A percentile compares a stretch with the other conserved stretches of the same genome.
These are phyloP conservation scores for Operophtera brumata DNA, from an alignment of 2,888 invertebrate species.

Conservation along the genomic window DNA sequence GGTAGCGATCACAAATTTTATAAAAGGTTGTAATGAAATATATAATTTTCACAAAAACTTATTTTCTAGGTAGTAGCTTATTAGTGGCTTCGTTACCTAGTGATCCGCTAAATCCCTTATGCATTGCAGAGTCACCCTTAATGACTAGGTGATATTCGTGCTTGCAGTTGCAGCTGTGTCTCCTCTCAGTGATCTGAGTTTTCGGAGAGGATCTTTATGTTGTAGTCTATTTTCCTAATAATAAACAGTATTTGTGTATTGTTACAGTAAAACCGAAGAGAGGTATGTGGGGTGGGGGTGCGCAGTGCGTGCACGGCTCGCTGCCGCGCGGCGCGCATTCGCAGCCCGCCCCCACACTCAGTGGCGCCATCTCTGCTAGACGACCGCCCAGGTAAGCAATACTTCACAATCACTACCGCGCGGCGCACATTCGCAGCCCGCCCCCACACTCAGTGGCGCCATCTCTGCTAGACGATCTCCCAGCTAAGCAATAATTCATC, in stretches of 20 bases:
- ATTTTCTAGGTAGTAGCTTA: no score
- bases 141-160: no score
- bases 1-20: no score
- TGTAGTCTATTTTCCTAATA: no score
- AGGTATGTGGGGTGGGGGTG: conserved; percentile 79
- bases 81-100: no score
- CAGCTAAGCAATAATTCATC: conserved; percentile 47
- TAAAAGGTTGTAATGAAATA: no score
- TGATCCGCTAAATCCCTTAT: no score
- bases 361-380: conserved; percentile 74
- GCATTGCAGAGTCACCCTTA: no score
- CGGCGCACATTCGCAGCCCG: conserved; percentile 68
- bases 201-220: no score
- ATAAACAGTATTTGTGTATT: background rate
- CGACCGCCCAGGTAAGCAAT: conserved; percentile 69
- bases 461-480: conserved; percentile 76
- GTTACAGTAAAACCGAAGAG: conserved; percentile 66
- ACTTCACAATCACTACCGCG: conserved; percentile 33
- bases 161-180: no score
- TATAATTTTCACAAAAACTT: no score
- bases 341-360: conserved; percentile 74
- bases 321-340: conserved; percentile 73
- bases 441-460: conserved; percentile 76
- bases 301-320: conserved; percentile 77
- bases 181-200: no score